Percentiles rank a stretch among this genome's conserved stretches.
Conservation (phyloP, 2,797 vertebrate genomes). For the Platalea minor region DNA sequence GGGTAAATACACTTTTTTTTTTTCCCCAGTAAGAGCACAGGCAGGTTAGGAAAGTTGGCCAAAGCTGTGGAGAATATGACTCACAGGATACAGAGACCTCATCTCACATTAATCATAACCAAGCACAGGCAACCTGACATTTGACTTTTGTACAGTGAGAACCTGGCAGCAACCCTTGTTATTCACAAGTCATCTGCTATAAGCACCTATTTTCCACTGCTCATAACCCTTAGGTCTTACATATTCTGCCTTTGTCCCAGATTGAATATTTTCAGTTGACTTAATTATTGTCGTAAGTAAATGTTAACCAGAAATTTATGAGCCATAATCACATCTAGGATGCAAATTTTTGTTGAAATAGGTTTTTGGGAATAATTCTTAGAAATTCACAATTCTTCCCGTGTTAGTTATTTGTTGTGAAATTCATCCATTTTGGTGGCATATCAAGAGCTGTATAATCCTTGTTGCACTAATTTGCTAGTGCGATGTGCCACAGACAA, state of each 20-base stretch:
- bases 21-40: background rate
- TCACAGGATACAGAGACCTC: background rate
- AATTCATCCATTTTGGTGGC: background rate
- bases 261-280: background rate
- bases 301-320: background rate
- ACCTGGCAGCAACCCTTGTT: conserved; percentile 2
- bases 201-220: background rate
- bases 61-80: background rate
- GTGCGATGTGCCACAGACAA: background rate
- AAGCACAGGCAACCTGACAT: background rate
- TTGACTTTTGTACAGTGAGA: background rate
- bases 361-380: background rate
- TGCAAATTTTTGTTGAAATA: background rate
- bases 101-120: background rate
- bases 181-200: background rate
- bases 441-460: background rate
- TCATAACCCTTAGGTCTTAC: background rate
- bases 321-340: background rate
- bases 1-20: background rate
- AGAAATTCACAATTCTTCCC: background rate
- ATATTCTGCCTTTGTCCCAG: background rate
- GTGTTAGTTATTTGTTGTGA: background rate
- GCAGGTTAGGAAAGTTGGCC: background rate
- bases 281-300: background rate
- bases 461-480: background rate